Conservation (phyloP, 2,797 vertebrate genomes). For the Lindbergichthys nudifrons region DNA sequence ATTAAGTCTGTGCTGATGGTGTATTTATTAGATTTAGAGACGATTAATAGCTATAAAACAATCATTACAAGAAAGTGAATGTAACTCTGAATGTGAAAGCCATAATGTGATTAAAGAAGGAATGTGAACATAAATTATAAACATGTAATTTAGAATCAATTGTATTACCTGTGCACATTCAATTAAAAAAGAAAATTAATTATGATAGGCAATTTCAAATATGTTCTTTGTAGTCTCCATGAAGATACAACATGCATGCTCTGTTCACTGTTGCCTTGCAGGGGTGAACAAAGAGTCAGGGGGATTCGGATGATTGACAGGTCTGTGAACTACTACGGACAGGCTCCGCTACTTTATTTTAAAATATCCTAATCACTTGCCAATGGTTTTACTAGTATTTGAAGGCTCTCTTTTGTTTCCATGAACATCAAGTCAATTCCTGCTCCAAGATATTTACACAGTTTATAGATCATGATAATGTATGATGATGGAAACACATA, state of each 20-base stretch:
- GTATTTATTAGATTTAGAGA: slow-evolving; percentile 43
- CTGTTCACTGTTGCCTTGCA: slow-evolving; percentile 38
- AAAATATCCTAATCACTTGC: slow-evolving; percentile 72
- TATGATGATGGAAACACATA: slow-evolving; percentile 58
- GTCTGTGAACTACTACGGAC: slow-evolving; percentile 72
- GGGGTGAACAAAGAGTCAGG: slow-evolving; percentile 70
- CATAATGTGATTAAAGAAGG: slow-evolving; percentile 20
- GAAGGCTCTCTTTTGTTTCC: slow-evolving; percentile 54
- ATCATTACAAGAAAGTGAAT: slow-evolving; percentile 26
- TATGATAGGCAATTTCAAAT: slow-evolving; percentile 26
- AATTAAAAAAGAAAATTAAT: slow-evolving; percentile 27
- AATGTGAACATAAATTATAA: not conserved
- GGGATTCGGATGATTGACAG: slow-evolving; percentile 72
- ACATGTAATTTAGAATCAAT: slow-evolving; percentile 10
- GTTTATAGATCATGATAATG: slow-evolving; percentile 63
- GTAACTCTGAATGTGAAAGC: slow-evolving; percentile 20
- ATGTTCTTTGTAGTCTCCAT: slow-evolving; percentile 19
- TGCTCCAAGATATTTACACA: slow-evolving; percentile 40
- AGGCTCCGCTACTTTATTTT: slow-evolving; percentile 69
- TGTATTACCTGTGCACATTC: slow-evolving; percentile 19
- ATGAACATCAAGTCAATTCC: slow-evolving; percentile 47
- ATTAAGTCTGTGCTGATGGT: slow-evolving; percentile 32
- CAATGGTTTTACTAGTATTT: slow-evolving; percentile 66
- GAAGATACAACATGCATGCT: slow-evolving; percentile 27
- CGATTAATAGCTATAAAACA: slow-evolving; percentile 27